phyloP scores from a whole-genome alignment of 2,797 vertebrate species.

The Gymnopithys bicolor region DNA sequence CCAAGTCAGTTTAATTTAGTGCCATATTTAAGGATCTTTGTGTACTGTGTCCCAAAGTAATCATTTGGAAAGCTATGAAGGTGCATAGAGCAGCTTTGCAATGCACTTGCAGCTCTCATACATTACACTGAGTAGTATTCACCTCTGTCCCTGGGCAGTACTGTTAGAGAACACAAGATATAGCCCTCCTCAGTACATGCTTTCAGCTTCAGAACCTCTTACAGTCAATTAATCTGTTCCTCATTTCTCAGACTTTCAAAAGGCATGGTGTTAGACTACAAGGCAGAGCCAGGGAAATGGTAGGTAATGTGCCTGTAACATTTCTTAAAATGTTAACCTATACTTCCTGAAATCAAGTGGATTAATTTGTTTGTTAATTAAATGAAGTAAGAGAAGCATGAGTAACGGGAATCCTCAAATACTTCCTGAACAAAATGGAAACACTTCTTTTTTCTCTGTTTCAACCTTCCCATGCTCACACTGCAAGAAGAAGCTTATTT shows the following conservation, averaged over 20 bases:
- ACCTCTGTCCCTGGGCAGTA: rapidly evolving
- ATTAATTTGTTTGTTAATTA: neutral
- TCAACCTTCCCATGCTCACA: neutral
- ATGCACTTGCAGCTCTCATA: neutral
- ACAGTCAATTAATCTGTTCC: neutral
- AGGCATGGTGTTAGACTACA: neutral
- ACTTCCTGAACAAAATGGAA: neutral
- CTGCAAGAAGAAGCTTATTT: neutral
- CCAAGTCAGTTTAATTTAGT: neutral
- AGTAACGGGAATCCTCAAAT: neutral
- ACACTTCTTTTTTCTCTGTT: neutral
- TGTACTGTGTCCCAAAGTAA: neutral
- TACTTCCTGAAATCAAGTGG: neutral
- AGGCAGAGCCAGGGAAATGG: neutral
- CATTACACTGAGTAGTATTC: neutral
- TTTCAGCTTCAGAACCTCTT: neutral
- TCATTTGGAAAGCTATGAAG: neutral
- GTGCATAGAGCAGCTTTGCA: neutral
- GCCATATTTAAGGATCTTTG: neutral
- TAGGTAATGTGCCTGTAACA: rapidly evolving
- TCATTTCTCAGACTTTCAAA: neutral
- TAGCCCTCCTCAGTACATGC: neutral
- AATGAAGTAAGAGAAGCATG: neutral
- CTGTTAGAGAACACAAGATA: neutral
- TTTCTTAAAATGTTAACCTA: neutral